Conservation (phyloP, 1,140 invertebrate species). For the Brachionus rubens region DNA sequence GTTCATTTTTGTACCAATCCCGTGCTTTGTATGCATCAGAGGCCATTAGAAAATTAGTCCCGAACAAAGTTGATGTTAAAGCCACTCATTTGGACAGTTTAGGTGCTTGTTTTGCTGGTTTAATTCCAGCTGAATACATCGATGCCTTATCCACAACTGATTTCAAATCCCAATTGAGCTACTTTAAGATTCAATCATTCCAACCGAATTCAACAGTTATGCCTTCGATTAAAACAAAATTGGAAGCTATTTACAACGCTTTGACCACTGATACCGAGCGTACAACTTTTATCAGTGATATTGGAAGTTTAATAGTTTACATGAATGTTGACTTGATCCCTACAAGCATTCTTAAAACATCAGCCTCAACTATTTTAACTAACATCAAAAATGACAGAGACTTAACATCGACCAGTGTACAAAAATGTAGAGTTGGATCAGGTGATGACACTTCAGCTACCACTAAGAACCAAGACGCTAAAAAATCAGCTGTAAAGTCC, state of each 20-base stretch:
- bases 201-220: not conserved
- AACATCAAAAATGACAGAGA: conserved; percentile 13
- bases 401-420: not conserved
- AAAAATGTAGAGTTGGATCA: conserved; percentile 4
- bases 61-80: not conserved
- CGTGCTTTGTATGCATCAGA: not conserved
- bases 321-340: not conserved
- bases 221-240: not conserved
- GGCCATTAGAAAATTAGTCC: conserved; percentile 2
- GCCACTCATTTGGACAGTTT: not conserved
- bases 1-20: conserved; percentile 19
- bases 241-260: not conserved
- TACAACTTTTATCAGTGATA: not conserved
- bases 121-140: not conserved
- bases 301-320: not conserved
- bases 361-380: not conserved
- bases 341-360: not conserved
- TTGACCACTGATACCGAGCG: not conserved
- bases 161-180: not conserved
- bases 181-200: not conserved
- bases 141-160: not conserved
- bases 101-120: conserved; percentile 14
- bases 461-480: not conserved
- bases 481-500: not conserved
- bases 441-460: not conserved